Evolutionary conservation across 2,113 vertebrate genomes (phyloP), one percentile per base, ranked within the genome.

Genomic region (Aplodontia rufa): DNA sequence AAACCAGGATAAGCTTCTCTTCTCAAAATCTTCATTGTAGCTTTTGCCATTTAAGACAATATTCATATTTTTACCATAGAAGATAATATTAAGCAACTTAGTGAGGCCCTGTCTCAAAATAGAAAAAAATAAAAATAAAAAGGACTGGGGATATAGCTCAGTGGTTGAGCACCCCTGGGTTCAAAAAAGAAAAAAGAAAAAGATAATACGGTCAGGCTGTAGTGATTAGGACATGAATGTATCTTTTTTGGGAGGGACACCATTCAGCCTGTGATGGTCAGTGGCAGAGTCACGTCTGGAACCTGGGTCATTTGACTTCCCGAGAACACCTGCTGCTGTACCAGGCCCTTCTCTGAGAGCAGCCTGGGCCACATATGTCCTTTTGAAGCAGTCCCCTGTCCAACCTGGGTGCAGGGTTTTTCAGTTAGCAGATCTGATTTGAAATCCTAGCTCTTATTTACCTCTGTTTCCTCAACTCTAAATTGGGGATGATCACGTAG

Each of bases 41-140:
- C 10, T 87, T 94, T 92, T 60, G 49, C 26, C 20, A 17, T 66
- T 40, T 80, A 83, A 79, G 49, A 35, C 62, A 47, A 55, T 64
- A 80, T 13, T 74, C 22, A 37, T 55, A 94, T 35, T 90, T 83
- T n/a, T 79, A 53, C 13, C 55, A 42, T 1, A 35, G 24, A 68
- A 60, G 26, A 89, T 62, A 53, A 55, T 60, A 71, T 16, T 83
- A 55, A 45, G n/a, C n/a, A n/a, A n/a, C n/a, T n/a, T n/a, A n/a
- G n/a, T n/a, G n/a, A n/a, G n/a, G n/a, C n/a, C n/a, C n/a, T n/a
- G n/a, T n/a, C n/a, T n/a, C n/a, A n/a, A n/a, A n/a, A n/a, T n/a
- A n/a, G n/a, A n/a, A n/a, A n/a, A n/a, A n/a, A n/a, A n/a, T n/a
- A n/a, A n/a, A n/a, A n/a, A n/a, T n/a, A n/a, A n/a, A n/a, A n/a